Base-by-base conservation (phyloP, 2,888 invertebrate genomes). In the Phaonia tiefii region DNA sequence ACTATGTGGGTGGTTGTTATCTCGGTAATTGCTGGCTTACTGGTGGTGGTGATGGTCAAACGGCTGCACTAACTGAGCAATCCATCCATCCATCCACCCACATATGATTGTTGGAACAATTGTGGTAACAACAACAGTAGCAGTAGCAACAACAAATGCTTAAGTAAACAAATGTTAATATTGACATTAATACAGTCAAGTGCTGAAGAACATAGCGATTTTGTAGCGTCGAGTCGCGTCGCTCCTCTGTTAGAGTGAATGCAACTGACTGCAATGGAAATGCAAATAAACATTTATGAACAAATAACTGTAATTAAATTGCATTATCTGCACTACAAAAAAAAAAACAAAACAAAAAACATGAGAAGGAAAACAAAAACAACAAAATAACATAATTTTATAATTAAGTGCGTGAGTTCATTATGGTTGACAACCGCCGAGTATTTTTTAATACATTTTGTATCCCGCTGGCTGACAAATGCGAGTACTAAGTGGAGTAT, bases 271-370 rank as follows among this genome's bases (percentile, higher is more conserved):
- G n/a, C n/a, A n/a, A 42, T 42, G 10, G 63, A 37, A 63, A 63
- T 37, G 17, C 20, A 76, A 80, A 71, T 49, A 82, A 76, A 76
- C 74, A 79, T 80, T 78, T 82, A 85, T 85, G 85, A 85, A 87
- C 86, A 86, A 89, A 88, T 87, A 89, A 88, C 87, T 87, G 87
- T 83, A 86, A 86, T 88, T 88, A 89, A 88, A 89, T 88, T 87
- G 85, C 88, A 86, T 86, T 89, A 88, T 88, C 88, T 71, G 80
- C 49, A 44, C 26, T 25, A 31, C 31, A 31, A 3, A 31, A 31
- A 31, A 31, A 5, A 8, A 3, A 31, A 31, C 8, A 31, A n/a
- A n/a, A n/a, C n/a, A n/a, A n/a, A n/a, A n/a, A n/a, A n/a, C 51
- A 11, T 17, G 42, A 22, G 3, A 13, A 11, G 22, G 22, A 54